Evolutionary conservation across 2,888 invertebrate species (phyloP).

Genomic region (Dolichomitus sp.): DNA sequence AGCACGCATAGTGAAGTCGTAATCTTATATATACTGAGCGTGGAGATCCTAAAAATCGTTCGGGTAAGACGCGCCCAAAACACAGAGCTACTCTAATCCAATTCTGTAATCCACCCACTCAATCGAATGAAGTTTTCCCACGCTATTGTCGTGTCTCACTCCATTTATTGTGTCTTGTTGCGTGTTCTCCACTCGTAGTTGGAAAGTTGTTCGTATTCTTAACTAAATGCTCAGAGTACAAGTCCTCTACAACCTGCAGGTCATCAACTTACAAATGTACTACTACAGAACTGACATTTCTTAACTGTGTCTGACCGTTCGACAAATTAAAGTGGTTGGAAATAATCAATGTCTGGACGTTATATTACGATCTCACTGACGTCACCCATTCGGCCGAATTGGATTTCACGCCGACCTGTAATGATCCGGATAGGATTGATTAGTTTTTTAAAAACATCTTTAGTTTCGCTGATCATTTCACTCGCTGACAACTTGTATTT

Average conservation of each 20-base stretch:
- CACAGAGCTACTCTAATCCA: conserved; percentile 64
- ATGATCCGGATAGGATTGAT: neutral
- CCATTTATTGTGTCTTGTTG: conserved; percentile 33
- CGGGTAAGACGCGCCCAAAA: neutral
- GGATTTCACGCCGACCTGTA: neutral
- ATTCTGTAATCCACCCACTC: conserved; percentile 41
- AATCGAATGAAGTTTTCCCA: conserved; percentile 72
- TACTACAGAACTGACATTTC: too few species aligned
- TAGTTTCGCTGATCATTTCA: neutral
- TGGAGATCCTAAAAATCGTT: conserved; percentile 42
- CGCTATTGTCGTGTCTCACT: conserved; percentile 46
- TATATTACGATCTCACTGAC: neutral
- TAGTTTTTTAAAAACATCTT: neutral
- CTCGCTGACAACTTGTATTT: neutral
- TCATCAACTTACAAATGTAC: too few species aligned
- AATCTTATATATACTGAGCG: neutral
- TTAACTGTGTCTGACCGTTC: too few species aligned
- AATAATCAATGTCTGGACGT: neutral
- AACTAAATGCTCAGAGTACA: neutral
- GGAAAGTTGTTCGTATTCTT: conserved; percentile 3
- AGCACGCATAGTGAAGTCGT: conserved; percentile 2
- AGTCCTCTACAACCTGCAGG: neutral
- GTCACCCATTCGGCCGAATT: neutral
- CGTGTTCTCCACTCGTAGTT: conserved; percentile 48
- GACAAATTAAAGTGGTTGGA: too few species aligned